Conservation (phyloP, 2,888 invertebrate species). For the Drosophila hamatofila region DNA sequence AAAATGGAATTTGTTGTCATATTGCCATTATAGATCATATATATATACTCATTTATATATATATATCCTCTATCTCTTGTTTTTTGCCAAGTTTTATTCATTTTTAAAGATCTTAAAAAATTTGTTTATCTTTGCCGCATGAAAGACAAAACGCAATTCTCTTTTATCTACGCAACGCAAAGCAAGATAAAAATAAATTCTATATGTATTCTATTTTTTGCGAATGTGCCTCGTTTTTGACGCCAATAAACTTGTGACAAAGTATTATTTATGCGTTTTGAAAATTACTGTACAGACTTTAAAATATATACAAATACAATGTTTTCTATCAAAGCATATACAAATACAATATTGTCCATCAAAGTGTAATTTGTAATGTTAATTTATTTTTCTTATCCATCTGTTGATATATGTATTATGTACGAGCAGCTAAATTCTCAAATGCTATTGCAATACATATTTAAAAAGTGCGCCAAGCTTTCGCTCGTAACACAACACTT, state of each 20-base stretch:
- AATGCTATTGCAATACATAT: background rate
- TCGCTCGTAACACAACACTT: slow-evolving; percentile 30
- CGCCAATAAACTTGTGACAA: slow-evolving; percentile 43
- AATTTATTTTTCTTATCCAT: background rate
- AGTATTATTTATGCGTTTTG: slow-evolving; percentile 30
- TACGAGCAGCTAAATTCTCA: background rate
- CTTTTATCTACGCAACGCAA: slow-evolving; percentile 68
- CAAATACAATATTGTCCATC: background rate
- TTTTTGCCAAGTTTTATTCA: slow-evolving; percentile 47
- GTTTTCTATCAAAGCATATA: too few species aligned
- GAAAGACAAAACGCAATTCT: slow-evolving; percentile 57
- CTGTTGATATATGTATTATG: background rate
- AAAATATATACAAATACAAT: background rate
- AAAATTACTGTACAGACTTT: slow-evolving; percentile 4
- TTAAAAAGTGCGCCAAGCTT: slow-evolving; percentile 37
- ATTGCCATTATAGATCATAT: background rate
- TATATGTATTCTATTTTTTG: slow-evolving; percentile 41
- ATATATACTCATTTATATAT: background rate
- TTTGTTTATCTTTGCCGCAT: slow-evolving; percentile 51
- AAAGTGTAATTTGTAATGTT: background rate
- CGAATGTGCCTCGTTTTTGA: slow-evolving; percentile 32
- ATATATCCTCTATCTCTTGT: background rate
- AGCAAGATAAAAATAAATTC: slow-evolving; percentile 62
- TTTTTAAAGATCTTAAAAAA: slow-evolving; percentile 53
- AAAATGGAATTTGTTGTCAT: slow-evolving; percentile 13